Conservation (phyloP, 2,113 vertebrate genomes). For the Odocoileus hemionus region DNA sequence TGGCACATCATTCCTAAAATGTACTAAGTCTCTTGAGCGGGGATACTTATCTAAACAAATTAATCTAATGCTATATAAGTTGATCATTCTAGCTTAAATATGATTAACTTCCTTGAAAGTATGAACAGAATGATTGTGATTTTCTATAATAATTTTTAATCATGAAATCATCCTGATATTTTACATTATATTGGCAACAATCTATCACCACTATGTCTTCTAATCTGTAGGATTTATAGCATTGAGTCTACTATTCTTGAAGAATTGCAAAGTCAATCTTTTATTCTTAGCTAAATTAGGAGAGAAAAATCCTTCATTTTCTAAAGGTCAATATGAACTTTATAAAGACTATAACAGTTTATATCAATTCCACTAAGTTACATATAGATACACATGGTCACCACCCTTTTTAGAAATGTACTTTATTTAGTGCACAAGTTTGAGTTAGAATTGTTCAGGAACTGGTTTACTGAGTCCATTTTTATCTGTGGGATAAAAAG, state of each 20-base stretch:
- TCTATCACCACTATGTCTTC: background rate
- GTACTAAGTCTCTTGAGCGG: background rate
- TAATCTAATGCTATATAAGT: background rate
- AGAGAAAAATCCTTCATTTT: background rate
- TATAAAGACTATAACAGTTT: background rate
- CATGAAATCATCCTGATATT: background rate
- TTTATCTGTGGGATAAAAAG: background rate
- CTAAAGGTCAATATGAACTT: conserved; percentile 9
- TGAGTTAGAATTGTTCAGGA: background rate
- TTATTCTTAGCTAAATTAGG: conserved; percentile 10
- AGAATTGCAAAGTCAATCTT: background rate
- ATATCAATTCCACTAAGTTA: background rate
- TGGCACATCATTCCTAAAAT: background rate
- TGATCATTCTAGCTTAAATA: background rate
- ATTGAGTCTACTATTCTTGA: background rate
- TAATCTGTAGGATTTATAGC: background rate
- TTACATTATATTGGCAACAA: background rate
- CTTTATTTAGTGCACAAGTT: background rate
- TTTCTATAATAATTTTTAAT: conserved; percentile 20
- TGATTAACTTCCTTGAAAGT: background rate
- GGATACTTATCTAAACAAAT: conserved; percentile 38
- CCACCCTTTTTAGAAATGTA: background rate
- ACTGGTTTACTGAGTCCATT: background rate
- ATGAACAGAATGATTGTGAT: background rate
- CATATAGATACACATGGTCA: background rate